Evolutionary conservation across 2,797 vertebrate genomes (phyloP), one percentile per base, ranked within the genome.

Genomic region (Malurus splendens): DNA sequence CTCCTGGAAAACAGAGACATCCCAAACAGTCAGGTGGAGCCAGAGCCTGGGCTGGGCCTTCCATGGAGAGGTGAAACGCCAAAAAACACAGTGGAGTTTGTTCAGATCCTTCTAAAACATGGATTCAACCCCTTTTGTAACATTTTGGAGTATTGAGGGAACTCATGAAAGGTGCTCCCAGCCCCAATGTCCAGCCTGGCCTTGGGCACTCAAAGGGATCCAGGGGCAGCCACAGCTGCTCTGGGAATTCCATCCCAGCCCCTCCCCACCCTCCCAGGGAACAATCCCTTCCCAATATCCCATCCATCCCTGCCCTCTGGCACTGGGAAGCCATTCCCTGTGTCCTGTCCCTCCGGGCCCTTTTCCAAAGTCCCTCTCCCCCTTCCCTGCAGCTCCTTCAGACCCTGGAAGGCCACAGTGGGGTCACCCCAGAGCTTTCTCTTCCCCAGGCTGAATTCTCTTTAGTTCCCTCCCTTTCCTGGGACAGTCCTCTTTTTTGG

Each of bases 401-500:
- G 27, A 28, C 12, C 2, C 38, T 28, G 38, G 10, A 24, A 51
- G 44, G 52, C 22, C 1, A 0, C 45, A 52, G 0, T 33, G 33
- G 24, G 25, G 6, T 52, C 61, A 25, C 47, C 6, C 47, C 32
- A 33, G 36, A 52, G 39, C 28, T 27, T 59, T 18, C 38, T 24
- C 28, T 67, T 12, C 71, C 45, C 30, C 39, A 33, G 33, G 20
- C 9, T 60, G 24, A 39, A 59, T 44, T 67, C 36, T 50, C 6
- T 24, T 14, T n/a, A 4, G 2, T 28, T 71, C 18, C 18, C 16
- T 64, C 65, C 32, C 50, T 54, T 84, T 67, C 9, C 14, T 33
- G 67, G 54, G 15, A 22, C 61, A 33, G 45, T n/a, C 1, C 1
- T 42, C 22, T 28, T 28, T 45, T 56, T 19, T 45, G 66, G 32